These are phyloP conservation scores for Elachura formosa DNA, from an alignment of 2,113 vertebrate genomes.

Conservation along the genomic window DNA sequence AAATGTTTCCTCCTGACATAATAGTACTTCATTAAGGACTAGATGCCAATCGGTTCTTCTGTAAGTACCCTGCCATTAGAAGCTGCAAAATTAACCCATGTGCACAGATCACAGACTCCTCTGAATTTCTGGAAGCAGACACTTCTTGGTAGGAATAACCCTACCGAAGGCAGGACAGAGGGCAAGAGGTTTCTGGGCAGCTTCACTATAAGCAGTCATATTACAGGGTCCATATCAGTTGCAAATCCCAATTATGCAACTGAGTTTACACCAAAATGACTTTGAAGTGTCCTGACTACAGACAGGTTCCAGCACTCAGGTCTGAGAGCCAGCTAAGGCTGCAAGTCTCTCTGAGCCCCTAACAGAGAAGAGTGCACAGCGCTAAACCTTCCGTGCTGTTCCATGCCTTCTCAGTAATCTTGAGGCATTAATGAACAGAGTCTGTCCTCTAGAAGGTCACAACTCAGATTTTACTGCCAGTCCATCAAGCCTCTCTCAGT, in stretches of 20 bases:
- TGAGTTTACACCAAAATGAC: neutral
- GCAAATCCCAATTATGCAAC: neutral
- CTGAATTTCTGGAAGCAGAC: neutral
- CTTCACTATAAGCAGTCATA: neutral
- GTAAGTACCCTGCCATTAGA: neutral
- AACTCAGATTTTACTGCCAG: neutral
- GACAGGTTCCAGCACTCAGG: neutral
- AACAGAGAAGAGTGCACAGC: neutral
- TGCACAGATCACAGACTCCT: neutral
- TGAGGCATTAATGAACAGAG: neutral
- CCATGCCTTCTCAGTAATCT: neutral
- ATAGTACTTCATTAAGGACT: neutral
- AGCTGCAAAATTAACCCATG: neutral
- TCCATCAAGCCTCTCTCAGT: neutral
- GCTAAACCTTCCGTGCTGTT: neutral
- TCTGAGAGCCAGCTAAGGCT: neutral
- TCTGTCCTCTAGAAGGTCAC: neutral
- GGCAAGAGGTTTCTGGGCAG: neutral
- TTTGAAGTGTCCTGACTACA: neutral
- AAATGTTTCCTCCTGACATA: neutral
- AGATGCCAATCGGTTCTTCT: neutral
- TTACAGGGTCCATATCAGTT: neutral
- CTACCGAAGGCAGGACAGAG: neutral
- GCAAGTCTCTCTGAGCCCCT: neutral
- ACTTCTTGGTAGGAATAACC: neutral